Evolutionary conservation across 2,113 vertebrate species (phyloP).

Genomic region (Tenrec ecaudatus): DNA sequence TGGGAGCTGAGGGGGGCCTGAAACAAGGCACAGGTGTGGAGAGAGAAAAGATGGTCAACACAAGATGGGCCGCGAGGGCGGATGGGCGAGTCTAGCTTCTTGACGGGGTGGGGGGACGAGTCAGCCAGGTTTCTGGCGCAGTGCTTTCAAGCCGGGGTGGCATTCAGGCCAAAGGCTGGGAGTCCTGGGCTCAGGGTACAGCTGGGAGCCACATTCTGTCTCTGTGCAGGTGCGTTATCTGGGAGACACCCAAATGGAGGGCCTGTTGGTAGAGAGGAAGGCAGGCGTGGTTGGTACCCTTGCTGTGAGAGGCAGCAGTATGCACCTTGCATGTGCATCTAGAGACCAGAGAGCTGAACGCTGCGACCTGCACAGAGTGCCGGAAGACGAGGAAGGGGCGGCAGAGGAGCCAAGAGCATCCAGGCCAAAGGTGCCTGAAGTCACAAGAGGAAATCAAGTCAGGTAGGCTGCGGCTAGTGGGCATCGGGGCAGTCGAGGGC

Average conservation of each 20-base stretch:
- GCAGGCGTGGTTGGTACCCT: background rate
- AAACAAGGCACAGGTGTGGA: background rate
- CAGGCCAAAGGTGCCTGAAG: background rate
- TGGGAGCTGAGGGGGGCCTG: rapidly evolving
- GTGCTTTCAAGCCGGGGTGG: too few species aligned
- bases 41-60: background rate
- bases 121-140: background rate
- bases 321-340: too few species aligned
- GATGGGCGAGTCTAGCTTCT: background rate
- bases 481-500: too few species aligned
- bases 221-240: background rate
- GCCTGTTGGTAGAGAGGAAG: background rate
- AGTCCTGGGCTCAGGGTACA: background rate
- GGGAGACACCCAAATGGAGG: background rate
- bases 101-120: background rate
- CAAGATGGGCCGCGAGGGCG: too few species aligned
- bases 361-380: too few species aligned
- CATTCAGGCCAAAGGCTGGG: background rate
- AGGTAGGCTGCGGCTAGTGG: too few species aligned
- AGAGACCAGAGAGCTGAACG: background rate
- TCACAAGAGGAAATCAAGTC: background rate
- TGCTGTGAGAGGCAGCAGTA: background rate
- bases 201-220: background rate
- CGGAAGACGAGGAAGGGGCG: background rate
- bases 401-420: background rate